Evolutionary conservation across 2,113 vertebrate genomes (phyloP).

Genomic region (Recurvirostra avosetta): DNA sequence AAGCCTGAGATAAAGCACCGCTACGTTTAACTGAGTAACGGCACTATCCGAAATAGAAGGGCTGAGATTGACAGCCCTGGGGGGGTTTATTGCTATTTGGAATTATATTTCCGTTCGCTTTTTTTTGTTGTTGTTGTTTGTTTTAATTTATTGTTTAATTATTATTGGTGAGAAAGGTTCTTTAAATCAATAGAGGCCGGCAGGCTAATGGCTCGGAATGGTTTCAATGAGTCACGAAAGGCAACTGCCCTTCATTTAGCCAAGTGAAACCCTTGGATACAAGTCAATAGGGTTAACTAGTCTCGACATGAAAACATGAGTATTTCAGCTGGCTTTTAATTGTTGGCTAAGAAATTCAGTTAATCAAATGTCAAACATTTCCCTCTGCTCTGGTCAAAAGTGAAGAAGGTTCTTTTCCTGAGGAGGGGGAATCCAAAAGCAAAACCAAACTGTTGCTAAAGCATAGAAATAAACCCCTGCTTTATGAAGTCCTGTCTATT

Average conservation of each 20-base stretch:
- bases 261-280: slow-evolving; percentile 10
- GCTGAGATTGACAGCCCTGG: not conserved
- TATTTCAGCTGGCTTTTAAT: slow-evolving; percentile 59
- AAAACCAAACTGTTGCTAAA: not conserved
- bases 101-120: not conserved
- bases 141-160: slow-evolving; percentile 5
- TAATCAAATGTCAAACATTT: slow-evolving; percentile 51
- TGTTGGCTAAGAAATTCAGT: slow-evolving; percentile 58
- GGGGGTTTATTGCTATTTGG: not conserved
- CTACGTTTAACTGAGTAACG: not conserved
- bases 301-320: slow-evolving; percentile 49
- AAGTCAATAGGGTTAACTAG: slow-evolving; percentile 61
- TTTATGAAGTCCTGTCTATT: not conserved
- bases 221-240: slow-evolving; percentile 34
- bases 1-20: not conserved
- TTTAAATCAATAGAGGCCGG: slow-evolving; percentile 26
- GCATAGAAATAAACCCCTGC: not conserved
- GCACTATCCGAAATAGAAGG: not conserved
- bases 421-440: not conserved
- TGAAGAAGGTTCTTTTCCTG: not conserved
- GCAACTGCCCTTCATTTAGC: slow-evolving; percentile 11
- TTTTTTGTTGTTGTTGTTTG: not conserved
- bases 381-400: not conserved
- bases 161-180: not conserved
- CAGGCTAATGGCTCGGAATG: slow-evolving; percentile 36